These are phyloP conservation scores for Congeria kusceri DNA, from an alignment of 2,888 invertebrate species.

Conservation along the genomic window DNA sequence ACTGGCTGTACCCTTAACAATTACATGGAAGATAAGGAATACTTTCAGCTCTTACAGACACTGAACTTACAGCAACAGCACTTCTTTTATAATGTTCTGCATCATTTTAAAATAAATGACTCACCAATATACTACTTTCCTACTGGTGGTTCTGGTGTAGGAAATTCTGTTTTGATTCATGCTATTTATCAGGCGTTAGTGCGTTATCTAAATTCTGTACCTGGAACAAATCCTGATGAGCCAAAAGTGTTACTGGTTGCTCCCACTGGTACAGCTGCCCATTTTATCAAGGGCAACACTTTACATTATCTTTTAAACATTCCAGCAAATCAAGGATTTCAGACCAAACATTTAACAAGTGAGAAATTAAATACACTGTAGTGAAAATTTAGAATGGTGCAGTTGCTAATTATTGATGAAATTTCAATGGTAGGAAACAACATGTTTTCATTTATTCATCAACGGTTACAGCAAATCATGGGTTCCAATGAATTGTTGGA, in stretches of 20 bases:
- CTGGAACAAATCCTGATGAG: constrained; percentile 27
- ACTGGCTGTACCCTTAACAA: too few relatives aligned
- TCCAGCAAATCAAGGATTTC: constrained; percentile 50
- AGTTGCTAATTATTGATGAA: constrained; percentile 60
- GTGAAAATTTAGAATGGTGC: constrained; percentile 17
- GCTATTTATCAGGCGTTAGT: constrained; percentile 24
- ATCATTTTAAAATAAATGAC: constrained; percentile 38
- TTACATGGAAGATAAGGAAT: too few relatives aligned
- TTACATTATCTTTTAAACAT: constrained; percentile 44
- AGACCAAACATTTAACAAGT: constrained; percentile 25
- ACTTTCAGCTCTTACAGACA: too few relatives aligned
- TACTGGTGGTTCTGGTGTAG: constrained; percentile 65
- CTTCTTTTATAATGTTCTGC: constrained; percentile 49
- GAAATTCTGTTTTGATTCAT: constrained; percentile 51
- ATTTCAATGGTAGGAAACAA: constrained; percentile 61
- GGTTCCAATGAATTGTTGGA: constrained; percentile 41
- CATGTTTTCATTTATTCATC: constrained; percentile 45
- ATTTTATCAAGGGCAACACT: constrained; percentile 41
- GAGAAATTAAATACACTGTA: constrained; percentile 33
- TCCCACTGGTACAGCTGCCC: constrained; percentile 62
- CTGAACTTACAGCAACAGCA: constrained; percentile 49
- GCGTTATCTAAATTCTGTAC: not conserved
- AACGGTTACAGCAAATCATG: constrained; percentile 49
- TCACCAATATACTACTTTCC: constrained; percentile 50
- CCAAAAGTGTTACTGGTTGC: constrained; percentile 42